Percentiles rank a stretch among this genome's conserved stretches.
These are phyloP conservation scores for Alitta virens DNA, from an alignment of 2,888 invertebrate genomes.

Conservation along the genomic window DNA sequence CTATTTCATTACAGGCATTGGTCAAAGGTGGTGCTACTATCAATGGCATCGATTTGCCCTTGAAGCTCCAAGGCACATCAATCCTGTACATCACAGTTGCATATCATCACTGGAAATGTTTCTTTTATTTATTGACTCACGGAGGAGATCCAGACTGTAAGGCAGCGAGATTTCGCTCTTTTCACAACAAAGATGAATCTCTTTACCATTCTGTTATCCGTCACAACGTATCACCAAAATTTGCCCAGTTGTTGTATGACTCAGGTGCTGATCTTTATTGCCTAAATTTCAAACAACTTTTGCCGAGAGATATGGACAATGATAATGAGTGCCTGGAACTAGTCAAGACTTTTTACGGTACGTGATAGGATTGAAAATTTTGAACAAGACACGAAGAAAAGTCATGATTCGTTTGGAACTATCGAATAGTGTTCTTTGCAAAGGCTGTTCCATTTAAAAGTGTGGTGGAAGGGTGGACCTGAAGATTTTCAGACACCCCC, in stretches of 20 bases:
- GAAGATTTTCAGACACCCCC: too few relatives aligned
- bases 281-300: conserved; percentile 3
- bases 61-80: conserved; percentile 21
- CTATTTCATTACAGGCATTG: conserved; percentile 25
- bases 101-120: conserved; percentile 27
- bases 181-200: conserved; percentile 8
- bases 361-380: background rate
- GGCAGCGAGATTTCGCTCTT: background rate
- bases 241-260: conserved; percentile 23
- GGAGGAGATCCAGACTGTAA: conserved; percentile 22
- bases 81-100: conserved; percentile 28
- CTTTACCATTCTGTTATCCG: conserved; percentile 24
- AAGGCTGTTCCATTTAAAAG: too few relatives aligned
- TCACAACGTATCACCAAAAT: conserved; percentile 16
- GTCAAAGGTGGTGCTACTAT: conserved; percentile 28
- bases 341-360: conserved; percentile 2
- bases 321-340: background rate
- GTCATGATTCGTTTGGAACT: too few relatives aligned
- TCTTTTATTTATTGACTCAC: conserved; percentile 19
- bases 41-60: conserved; percentile 12
- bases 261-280: conserved; percentile 21
- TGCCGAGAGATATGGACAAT: conserved; percentile 4
- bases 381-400: background rate
- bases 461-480: too few relatives aligned
- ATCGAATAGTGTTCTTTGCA: too few relatives aligned